A percentile compares a stretch with the other conserved stretches of the same genome.
Evolutionary conservation across 2,888 invertebrate species (phyloP).

Genomic region (Scaeva pyrastri): DNA sequence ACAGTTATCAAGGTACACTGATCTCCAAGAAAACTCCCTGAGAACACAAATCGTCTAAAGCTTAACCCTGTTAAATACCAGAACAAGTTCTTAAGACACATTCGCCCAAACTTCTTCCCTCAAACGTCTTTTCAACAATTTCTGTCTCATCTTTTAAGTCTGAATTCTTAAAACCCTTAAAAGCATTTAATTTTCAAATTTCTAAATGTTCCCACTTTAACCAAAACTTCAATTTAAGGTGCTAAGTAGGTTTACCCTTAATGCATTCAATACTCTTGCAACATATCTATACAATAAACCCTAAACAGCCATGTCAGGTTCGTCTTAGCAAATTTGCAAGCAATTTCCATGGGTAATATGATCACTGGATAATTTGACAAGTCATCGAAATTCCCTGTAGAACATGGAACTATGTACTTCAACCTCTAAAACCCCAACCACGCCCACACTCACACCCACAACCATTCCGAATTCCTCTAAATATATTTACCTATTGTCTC

Average conservation of each 20-base stretch:
- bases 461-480: slow-evolving; percentile 6
- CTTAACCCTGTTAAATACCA: too few relatives aligned
- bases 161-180: too few relatives aligned
- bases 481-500: slow-evolving; percentile 18
- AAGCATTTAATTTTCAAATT: not conserved
- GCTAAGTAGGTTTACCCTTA: not conserved
- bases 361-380: slow-evolving; percentile 73
- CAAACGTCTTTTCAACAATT: too few relatives aligned
- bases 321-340: slow-evolving; percentile 36
- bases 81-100: too few relatives aligned
- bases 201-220: not conserved
- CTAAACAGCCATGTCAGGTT: not conserved
- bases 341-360: slow-evolving; percentile 56
- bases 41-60: too few relatives aligned
- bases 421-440: not conserved
- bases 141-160: too few relatives aligned
- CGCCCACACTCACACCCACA: not conserved
- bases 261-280: slow-evolving; percentile 17
- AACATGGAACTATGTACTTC: slow-evolving; percentile 18
- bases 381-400: slow-evolving; percentile 60
- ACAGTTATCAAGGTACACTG: too few relatives aligned
- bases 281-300: not conserved
- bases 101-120: too few relatives aligned
- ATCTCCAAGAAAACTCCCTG: too few relatives aligned
- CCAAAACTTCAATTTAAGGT: not conserved